These are phyloP conservation scores for Malaclemys terrapin DNA, from an alignment of 2,113 vertebrate species.

Conservation along the genomic window DNA sequence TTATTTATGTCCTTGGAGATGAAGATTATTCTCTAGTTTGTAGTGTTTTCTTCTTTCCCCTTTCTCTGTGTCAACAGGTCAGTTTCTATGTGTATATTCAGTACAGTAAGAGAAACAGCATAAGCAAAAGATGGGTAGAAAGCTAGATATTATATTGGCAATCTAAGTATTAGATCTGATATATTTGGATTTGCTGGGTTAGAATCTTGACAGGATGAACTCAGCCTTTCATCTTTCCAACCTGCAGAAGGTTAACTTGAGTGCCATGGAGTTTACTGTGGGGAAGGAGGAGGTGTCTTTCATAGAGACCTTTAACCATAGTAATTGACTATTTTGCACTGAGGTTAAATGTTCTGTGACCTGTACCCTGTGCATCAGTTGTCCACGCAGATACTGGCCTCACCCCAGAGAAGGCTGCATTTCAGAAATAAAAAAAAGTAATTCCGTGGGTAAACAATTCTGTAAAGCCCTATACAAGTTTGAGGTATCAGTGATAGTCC, in stretches of 20 bases:
- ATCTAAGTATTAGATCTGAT: not conserved
- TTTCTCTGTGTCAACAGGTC: not conserved
- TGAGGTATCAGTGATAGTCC: not conserved
- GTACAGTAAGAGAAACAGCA: not conserved
- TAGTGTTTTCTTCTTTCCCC: not conserved
- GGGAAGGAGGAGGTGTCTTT: not conserved
- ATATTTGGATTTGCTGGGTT: not conserved
- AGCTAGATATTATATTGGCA: not conserved
- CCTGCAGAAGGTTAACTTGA: not conserved
- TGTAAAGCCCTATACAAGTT: not conserved
- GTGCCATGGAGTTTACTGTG: not conserved
- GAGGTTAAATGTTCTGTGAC: not conserved
- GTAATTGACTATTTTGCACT: not conserved
- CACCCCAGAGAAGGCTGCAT: not conserved
- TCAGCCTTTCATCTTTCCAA: not conserved
- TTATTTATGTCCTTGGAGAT: not conserved
- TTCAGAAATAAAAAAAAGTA: not conserved
- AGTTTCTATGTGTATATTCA: not conserved
- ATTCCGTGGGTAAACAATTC: not conserved
- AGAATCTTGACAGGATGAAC: not conserved
- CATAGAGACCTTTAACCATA: not conserved
- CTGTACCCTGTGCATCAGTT: not conserved
- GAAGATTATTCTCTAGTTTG: not conserved
- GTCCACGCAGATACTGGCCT: not conserved
- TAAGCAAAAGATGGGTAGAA: not conserved